A percentile compares a stretch with the other conserved stretches of the same genome.
Conservation (phyloP, 2,888 invertebrate genomes). For the Lasioglossum marginatum region DNA sequence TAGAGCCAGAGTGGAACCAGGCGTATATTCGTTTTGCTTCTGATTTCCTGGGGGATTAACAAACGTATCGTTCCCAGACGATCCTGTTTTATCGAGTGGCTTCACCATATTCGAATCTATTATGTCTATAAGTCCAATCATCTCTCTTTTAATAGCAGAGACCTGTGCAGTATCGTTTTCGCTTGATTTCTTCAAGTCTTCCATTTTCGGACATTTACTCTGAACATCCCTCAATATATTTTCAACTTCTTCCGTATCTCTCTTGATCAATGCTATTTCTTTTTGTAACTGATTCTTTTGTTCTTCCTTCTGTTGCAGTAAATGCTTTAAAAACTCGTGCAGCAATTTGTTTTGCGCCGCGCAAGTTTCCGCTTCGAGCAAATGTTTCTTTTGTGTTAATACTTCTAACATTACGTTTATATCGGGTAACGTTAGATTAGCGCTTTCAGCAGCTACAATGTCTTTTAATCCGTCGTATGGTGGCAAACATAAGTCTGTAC, state of each 20-base stretch:
- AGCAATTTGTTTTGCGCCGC: slow-evolving; percentile 93
- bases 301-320: slow-evolving; percentile 90
- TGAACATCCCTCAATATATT: slow-evolving; percentile 87
- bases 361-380: slow-evolving; percentile 92
- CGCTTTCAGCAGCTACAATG: slow-evolving; percentile 89
- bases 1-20: slow-evolving; percentile 87
- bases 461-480: slow-evolving; percentile 85
- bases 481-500: slow-evolving; percentile 78
- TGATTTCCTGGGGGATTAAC: slow-evolving; percentile 65
- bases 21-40: slow-evolving; percentile 71
- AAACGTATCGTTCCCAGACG: slow-evolving; percentile 62
- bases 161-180: slow-evolving; percentile 85
- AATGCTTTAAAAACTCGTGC: slow-evolving; percentile 92
- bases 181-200: slow-evolving; percentile 86
- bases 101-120: slow-evolving; percentile 85
- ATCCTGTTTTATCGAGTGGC: slow-evolving; percentile 67
- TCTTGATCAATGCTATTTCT: slow-evolving; percentile 91
- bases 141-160: slow-evolving; percentile 86
- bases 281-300: slow-evolving; percentile 88
- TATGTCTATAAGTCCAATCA: slow-evolving; percentile 86
- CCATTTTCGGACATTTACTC: slow-evolving; percentile 86
- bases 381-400: slow-evolving; percentile 91
- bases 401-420: slow-evolving; percentile 93
- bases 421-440: slow-evolving; percentile 91
- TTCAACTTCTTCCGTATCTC: slow-evolving; percentile 90